Percentiles rank a stretch among this genome's conserved stretches.
These are phyloP conservation scores for Caenorhabditis auriculariae DNA, from an alignment of 2,888 invertebrate species.

Conservation along the genomic window DNA sequence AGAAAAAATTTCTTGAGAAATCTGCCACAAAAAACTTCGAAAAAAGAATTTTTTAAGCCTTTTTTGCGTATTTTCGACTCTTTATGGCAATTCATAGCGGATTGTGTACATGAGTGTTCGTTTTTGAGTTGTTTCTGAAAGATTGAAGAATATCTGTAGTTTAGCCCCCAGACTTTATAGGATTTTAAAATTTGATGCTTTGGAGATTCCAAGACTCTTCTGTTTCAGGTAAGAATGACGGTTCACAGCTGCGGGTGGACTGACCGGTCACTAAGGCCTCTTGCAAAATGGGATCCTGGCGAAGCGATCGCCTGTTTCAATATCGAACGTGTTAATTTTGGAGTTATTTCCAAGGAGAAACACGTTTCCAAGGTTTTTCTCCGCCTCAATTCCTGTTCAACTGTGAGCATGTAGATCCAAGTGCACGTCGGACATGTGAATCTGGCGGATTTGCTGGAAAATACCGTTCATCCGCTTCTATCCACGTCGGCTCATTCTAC, in stretches of 20 bases:
- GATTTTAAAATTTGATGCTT: background rate
- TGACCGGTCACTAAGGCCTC: constrained; percentile 10
- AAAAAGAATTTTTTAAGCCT: no score
- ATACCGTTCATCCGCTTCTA: constrained; percentile 28
- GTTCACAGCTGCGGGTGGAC: constrained; percentile 28
- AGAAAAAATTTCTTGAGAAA: no score
- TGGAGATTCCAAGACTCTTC: background rate
- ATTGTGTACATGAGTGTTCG: no score
- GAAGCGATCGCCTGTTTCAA: constrained; percentile 44
- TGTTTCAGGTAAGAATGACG: background rate
- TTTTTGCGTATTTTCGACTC: no score
- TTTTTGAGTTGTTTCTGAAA: no score
- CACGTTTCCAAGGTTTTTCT: constrained; percentile 31
- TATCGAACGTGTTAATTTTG: constrained; percentile 37
- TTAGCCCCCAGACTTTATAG: no score
- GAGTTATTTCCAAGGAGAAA: constrained; percentile 44
- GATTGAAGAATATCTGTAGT: no score
- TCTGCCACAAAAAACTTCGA: no score
- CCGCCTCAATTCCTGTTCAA: background rate
- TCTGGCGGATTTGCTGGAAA: constrained; percentile 41
- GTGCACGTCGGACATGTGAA: constrained; percentile 39
- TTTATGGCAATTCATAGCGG: no score
- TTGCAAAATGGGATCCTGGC: constrained; percentile 36
- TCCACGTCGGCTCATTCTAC: constrained; percentile 20
- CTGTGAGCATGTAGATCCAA: constrained; percentile 23